Base-by-base conservation (phyloP, 2,797 vertebrate species). In the Megaceryle alcyon region DNA sequence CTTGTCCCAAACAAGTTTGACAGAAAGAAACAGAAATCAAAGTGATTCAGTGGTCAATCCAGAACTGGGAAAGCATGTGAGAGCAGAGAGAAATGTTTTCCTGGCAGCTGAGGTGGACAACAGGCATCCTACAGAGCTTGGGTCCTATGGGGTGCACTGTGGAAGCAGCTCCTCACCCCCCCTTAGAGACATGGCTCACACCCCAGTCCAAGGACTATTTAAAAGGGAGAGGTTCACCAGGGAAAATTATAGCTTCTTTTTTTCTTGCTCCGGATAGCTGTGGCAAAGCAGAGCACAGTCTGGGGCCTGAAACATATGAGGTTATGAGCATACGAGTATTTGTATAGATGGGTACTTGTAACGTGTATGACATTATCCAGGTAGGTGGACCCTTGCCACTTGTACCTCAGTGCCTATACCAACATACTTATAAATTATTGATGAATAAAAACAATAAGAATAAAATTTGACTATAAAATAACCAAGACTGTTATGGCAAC, bases 311-410 rank as follows among this genome's bases (percentile, higher is more conserved):
- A 57, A 28, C 49, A 28, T 53, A 17, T 26, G 26, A 53, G 49
- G 26, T 53, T 26, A 53, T 29, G 46, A 25, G 18, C 29, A 13
- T 29, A 4, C 1, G 25, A 56, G 10, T 7, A 15, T 81, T n/a
- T n/a, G n/a, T n/a, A n/a, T n/a, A 92, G n/a, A 16, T 2, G 1
- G 76, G 20, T 41, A 10, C 19, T 69, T 76, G 9, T 5, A 31
- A 48, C 0, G 0, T 2, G 1, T 10, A 4, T 26, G 60, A 39
- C 20, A 81, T 25, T 31, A 48, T 12, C n/a, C 35, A 48, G 31
- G n/a, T 14, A 33, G 26, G 17, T 1, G 33, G 44, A 33, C 6
- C 7, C n/a, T 29, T 72, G 26, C 25, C 14, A 15, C 4, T 2
- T 23, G 19, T 68, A 41, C 5, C 73, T 59, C 29, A 54, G 43